Evolutionary conservation across 2,797 vertebrate genomes (phyloP).

Genomic region (Pithecia hirsuta): DNA sequence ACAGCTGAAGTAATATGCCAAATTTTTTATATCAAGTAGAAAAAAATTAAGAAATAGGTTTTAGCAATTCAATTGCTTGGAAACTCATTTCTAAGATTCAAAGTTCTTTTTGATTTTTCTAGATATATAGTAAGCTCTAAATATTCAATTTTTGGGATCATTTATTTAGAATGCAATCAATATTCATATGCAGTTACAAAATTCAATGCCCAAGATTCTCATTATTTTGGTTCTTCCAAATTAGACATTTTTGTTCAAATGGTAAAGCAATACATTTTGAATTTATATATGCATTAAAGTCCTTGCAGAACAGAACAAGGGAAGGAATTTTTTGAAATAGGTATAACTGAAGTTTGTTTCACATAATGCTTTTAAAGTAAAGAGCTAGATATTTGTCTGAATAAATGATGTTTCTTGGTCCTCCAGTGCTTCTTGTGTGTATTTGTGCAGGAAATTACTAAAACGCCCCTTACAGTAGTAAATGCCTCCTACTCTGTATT

Average conservation of each 20-base stretch:
- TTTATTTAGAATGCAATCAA: slow-evolving; percentile 50
- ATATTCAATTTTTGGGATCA: background rate
- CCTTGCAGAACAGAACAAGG: background rate
- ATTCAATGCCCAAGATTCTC: slow-evolving; percentile 32
- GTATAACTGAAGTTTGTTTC: background rate
- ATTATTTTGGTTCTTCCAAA: slow-evolving; percentile 21
- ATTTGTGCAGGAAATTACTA: background rate
- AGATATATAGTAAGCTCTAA: background rate
- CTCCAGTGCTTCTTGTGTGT: background rate
- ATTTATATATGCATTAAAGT: background rate
- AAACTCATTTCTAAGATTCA: background rate
- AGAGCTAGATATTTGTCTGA: background rate
- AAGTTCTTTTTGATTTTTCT: background rate
- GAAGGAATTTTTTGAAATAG: slow-evolving; percentile 42
- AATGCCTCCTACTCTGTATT: background rate
- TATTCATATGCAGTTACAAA: slow-evolving; percentile 39
- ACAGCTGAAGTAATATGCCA: background rate
- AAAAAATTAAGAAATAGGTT: slow-evolving; percentile 22
- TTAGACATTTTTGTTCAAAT: slow-evolving; percentile 42
- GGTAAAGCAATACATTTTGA: background rate
- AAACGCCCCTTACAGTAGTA: background rate
- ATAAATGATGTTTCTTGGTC: background rate
- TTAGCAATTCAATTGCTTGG: slow-evolving; percentile 41
- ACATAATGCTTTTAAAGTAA: slow-evolving; percentile 37
- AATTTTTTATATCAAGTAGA: background rate